Conservation (phyloP, 2,888 invertebrate genomes). For the Calameuta idolon region DNA sequence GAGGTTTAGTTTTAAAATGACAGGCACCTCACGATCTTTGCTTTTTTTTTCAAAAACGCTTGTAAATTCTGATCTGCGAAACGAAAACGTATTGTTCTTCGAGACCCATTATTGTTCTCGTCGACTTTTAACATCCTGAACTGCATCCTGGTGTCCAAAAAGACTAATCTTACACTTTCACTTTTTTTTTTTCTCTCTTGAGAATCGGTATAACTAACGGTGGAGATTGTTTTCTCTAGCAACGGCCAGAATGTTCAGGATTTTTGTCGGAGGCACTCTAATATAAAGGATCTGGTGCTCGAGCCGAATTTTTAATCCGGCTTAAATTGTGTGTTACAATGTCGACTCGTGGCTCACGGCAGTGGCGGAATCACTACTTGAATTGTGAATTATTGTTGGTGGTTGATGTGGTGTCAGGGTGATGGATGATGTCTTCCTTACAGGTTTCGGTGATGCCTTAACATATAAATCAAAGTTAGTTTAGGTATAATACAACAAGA, state of each 20-base stretch:
- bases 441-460: slow-evolving; percentile 61
- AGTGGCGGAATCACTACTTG: slow-evolving; percentile 52
- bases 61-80: slow-evolving; percentile 24
- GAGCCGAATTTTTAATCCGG: slow-evolving; percentile 39
- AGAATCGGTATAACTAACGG: background rate
- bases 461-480: slow-evolving; percentile 19
- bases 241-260: background rate
- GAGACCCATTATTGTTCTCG: slow-evolving; percentile 41
- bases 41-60: background rate
- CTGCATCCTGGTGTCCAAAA: background rate
- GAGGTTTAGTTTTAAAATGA: background rate
- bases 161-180: background rate
- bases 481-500: background rate
- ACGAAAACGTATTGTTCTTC: slow-evolving; percentile 34
- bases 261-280: slow-evolving; percentile 42
- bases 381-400: slow-evolving; percentile 51
- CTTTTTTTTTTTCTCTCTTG: background rate
- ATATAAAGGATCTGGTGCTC: slow-evolving; percentile 45
- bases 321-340: slow-evolving; percentile 64
- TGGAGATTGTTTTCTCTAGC: background rate
- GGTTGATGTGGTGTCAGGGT: slow-evolving; percentile 55
- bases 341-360: slow-evolving; percentile 63
- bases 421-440: slow-evolving; percentile 60
- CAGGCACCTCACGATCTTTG: background rate
- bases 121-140: background rate